Evolutionary conservation across 2,888 invertebrate species (phyloP).

Genomic region (Parnassius glacialis): DNA sequence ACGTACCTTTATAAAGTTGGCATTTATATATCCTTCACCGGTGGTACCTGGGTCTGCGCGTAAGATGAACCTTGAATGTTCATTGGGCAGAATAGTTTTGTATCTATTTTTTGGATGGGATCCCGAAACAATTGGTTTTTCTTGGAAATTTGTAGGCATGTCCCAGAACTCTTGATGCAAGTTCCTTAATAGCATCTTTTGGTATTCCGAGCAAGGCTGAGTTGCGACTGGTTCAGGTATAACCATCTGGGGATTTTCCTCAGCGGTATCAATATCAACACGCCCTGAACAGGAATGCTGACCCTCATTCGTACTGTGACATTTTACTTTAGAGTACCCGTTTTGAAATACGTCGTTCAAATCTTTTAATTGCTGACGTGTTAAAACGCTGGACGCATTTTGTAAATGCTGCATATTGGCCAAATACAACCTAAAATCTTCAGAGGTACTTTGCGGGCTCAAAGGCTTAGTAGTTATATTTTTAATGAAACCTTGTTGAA

Average conservation of each 20-base stretch:
- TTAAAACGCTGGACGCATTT: conserved; percentile 84
- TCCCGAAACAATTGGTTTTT: conserved; percentile 93
- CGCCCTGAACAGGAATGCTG: conserved; percentile 61
- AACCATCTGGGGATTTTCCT: conserved; percentile 64
- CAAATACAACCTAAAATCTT: conserved; percentile 86
- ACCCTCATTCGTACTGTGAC: conserved; percentile 51
- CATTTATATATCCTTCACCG: conserved; percentile 92
- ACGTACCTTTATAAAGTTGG: conserved; percentile 93
- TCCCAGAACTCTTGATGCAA: conserved; percentile 95
- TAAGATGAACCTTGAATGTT: conserved; percentile 90
- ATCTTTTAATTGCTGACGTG: conserved; percentile 82
- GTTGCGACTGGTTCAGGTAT: conserved; percentile 57
- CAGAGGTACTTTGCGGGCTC: conserved; percentile 84
- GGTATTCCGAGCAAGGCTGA: conserved; percentile 81
- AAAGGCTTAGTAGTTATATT: conserved; percentile 84
- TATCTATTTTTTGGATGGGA: conserved; percentile 95
- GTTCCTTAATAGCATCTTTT: conserved; percentile 82
- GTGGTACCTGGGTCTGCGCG: conserved; percentile 66
- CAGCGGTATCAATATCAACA: conserved; percentile 48
- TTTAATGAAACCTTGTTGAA: conserved; percentile 64
- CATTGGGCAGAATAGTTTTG: conserved; percentile 93
- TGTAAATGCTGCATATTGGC: conserved; percentile 87
- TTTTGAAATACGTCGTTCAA: conserved; percentile 81
- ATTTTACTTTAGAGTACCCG: conserved; percentile 72
- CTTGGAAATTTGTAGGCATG: conserved; percentile 94